Percentiles rank a stretch among this genome's conserved stretches.
These are phyloP conservation scores for Sapayoa aenigma DNA, from an alignment of 2,113 vertebrate species.

Conservation along the genomic window DNA sequence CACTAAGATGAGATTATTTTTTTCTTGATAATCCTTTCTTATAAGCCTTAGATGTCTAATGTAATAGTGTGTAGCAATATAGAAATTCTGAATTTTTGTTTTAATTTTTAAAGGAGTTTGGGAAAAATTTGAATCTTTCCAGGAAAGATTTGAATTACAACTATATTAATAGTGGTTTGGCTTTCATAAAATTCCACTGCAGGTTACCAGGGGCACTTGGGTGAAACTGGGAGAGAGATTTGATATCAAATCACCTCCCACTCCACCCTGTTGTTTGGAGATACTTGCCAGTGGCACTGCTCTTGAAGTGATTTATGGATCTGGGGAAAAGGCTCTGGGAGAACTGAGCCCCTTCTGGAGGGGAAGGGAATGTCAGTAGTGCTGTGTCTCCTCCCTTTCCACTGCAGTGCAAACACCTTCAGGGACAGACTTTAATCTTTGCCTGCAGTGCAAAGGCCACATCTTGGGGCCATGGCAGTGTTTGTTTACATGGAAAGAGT, in stretches of 20 bases:
- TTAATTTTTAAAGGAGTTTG: not conserved
- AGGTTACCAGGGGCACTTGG: not conserved
- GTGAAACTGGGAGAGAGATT: not conserved
- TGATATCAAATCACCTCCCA: not conserved
- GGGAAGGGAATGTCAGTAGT: not conserved
- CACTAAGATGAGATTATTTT: not conserved
- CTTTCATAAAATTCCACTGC: not conserved
- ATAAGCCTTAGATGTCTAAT: not conserved
- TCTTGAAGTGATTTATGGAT: not conserved
- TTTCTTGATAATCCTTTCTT: not conserved
- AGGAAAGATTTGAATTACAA: not conserved
- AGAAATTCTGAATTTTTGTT: not conserved
- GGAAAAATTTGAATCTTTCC: not conserved
- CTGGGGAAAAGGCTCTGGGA: not conserved
- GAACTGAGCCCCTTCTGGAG: not conserved
- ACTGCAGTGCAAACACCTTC: not conserved
- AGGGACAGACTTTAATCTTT: not conserved
- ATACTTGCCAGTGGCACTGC: not conserved
- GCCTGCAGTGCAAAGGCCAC: not conserved
- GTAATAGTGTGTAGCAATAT: accelerated
- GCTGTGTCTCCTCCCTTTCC: not conserved
- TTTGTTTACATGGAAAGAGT: not conserved
- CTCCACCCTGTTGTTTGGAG: not conserved
- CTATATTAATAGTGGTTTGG: not conserved
- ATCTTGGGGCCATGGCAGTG: not conserved